Evolutionary conservation across 2,113 vertebrate species (phyloP), one percentile per base, ranked within the genome.

Genomic region (Melanotaenia duboulayi): DNA sequence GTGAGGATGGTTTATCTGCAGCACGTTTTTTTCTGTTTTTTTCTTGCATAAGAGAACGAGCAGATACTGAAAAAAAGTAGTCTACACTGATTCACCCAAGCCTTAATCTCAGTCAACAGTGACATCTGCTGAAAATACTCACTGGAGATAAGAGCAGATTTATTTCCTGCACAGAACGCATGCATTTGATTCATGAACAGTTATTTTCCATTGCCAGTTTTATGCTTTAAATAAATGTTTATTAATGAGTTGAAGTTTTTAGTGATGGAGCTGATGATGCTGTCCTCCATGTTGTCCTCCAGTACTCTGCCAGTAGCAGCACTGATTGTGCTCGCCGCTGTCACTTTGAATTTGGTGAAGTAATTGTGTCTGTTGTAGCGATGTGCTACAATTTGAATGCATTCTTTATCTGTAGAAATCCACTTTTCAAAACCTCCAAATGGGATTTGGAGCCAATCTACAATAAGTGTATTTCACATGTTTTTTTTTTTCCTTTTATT

Each of bases 81-180:
- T 73, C 62, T 58, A 12, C 46, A 62, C 32, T 14, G 54, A 66
- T 11, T 58, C 65, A 49, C 61, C 22, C 11, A 12, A 51, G 66
- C 63, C 56, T 54, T 39, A 51, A 84, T 82, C 77, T 70, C 86
- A 87, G 80, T 52, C 76, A 87, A 89, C 85, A 83, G 76, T 87
- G 86, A 90, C 90, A 91, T 90, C 89, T 89, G 79, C 78, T 89
- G 87, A 84, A 80, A 71, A 58, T 51, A 64, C 50, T 44, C 56
- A 11, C 37, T 61, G 23, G 57, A 44, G 62, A 62, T 35, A 28
- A 35, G 19, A 66, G 6, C 7, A 0, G 35, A 40, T 49, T 48
- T 40, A 8, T 44, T 48, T 57, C 12, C 61, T 42, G 52, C 32
- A 9, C 20, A 7, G 35, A 25, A 37, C 4, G 23, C 20, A 58